A percentile compares a stretch with the other conserved stretches of the same genome.
Evolutionary conservation across 2,113 vertebrate genomes (phyloP).

Genomic region (Rhineura floridana): DNA sequence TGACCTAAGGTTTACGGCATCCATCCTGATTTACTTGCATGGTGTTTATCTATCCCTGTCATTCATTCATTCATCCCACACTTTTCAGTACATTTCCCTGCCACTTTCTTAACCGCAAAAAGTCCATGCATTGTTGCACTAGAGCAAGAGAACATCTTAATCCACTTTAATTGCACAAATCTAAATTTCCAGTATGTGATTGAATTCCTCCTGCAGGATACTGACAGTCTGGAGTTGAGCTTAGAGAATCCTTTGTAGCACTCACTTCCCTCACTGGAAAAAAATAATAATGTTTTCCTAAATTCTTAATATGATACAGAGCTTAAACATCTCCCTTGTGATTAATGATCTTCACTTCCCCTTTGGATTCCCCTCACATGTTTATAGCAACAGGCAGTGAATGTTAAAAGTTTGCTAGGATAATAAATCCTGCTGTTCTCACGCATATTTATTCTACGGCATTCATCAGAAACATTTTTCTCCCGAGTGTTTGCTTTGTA

Average conservation of each 20-base stretch:
- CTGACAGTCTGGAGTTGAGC: too few species aligned
- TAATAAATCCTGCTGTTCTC: slow-evolving; percentile 50
- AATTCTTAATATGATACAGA: slow-evolving; percentile 46
- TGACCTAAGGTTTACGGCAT: too few species aligned
- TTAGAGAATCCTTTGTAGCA: background rate
- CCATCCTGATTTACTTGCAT: too few species aligned
- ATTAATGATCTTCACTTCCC: slow-evolving; percentile 60
- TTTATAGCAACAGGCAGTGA: slow-evolving; percentile 50
- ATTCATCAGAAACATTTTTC: slow-evolving; percentile 49
- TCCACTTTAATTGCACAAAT: too few species aligned
- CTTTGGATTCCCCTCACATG: background rate
- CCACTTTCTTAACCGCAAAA: too few species aligned
- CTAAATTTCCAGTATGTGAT: too few species aligned
- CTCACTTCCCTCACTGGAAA: slow-evolving; percentile 24
- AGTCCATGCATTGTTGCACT: too few species aligned
- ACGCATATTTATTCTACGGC: slow-evolving; percentile 47
- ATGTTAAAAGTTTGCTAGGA: slow-evolving; percentile 46
- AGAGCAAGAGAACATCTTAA: too few species aligned
- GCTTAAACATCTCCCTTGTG: slow-evolving; percentile 54
- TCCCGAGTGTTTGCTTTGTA: slow-evolving; percentile 56
- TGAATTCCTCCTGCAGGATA: too few species aligned
- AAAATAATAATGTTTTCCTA: slow-evolving; percentile 35
- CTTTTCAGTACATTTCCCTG: too few species aligned
- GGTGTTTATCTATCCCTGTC: too few species aligned
- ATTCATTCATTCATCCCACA: too few species aligned